Percentiles rank a stretch among this genome's conserved stretches.
Conservation (phyloP, 2,113 vertebrate species). For the Phaethornis superciliosus region DNA sequence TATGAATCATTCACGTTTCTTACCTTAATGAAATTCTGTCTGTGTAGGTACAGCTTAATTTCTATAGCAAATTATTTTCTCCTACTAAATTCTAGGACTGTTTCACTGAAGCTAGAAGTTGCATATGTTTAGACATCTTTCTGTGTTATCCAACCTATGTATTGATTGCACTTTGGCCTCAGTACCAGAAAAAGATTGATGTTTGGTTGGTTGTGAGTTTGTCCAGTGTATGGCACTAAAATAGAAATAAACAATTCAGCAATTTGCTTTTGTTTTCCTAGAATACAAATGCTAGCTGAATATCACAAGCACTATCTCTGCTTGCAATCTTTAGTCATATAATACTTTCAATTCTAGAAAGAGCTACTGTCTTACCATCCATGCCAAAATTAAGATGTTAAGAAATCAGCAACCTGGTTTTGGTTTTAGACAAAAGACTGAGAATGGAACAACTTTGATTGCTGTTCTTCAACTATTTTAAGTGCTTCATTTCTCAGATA, state of each 20-base stretch:
- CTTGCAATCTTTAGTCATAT: constrained; percentile 11
- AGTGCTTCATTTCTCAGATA: background rate
- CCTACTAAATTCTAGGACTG: background rate
- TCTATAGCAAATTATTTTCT: background rate
- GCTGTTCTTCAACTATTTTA: background rate
- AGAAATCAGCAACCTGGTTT: background rate
- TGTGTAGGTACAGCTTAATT: background rate
- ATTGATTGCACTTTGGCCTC: background rate
- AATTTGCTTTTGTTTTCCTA: background rate
- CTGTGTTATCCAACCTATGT: background rate
- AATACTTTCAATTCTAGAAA: constrained; percentile 19
- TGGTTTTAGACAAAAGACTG: background rate
- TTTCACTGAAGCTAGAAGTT: background rate
- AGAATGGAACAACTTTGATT: background rate
- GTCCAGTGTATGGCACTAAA: background rate
- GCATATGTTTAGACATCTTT: background rate
- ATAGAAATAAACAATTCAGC: constrained; percentile 30
- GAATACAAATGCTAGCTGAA: background rate
- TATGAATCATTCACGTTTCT: constrained; percentile 14
- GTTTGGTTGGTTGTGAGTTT: background rate
- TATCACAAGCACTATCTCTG: background rate
- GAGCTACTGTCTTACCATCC: background rate
- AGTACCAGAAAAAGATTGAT: background rate
- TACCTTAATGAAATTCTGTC: background rate
- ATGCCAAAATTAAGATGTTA: constrained; percentile 19